phyloP scores from a whole-genome alignment of 2,888 invertebrate species.

The Andrena hattorfiana region DNA sequence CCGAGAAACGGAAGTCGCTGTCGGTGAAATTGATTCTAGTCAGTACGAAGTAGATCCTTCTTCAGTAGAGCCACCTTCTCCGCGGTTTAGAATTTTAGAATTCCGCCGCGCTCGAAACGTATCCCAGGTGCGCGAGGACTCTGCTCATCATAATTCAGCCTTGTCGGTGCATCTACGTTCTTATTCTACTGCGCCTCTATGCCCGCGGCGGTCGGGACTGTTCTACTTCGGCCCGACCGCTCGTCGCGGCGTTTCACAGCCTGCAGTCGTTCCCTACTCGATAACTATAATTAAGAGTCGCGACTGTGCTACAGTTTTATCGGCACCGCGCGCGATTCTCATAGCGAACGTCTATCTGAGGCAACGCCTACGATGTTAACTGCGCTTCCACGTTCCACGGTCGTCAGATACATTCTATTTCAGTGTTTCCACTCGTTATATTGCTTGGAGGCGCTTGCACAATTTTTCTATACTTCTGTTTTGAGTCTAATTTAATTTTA shows the following conservation, averaged over 20 bases:
- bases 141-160: neutral
- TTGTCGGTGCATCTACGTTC: neutral
- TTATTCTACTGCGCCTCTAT: neutral
- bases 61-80: neutral
- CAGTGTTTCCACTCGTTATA: neutral
- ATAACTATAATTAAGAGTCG: no score
- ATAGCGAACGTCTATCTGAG: neutral
- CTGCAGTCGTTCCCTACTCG: no score
- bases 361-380: neutral
- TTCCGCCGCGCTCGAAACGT: neutral
- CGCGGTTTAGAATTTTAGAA: neutral
- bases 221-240: neutral
- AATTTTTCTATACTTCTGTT: no score
- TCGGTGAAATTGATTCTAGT: neutral
- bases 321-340: neutral
- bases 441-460: no score
- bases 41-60: neutral
- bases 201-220: neutral
- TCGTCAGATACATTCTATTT: neutral
- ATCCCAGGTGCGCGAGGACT: neutral
- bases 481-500: no score
- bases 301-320: neutral
- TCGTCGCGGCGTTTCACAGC: neutral
- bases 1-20: neutral
- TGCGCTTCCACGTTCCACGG: neutral